Conservation (phyloP, 1,140 invertebrate species). For the Globodera ellingtonae region DNA sequence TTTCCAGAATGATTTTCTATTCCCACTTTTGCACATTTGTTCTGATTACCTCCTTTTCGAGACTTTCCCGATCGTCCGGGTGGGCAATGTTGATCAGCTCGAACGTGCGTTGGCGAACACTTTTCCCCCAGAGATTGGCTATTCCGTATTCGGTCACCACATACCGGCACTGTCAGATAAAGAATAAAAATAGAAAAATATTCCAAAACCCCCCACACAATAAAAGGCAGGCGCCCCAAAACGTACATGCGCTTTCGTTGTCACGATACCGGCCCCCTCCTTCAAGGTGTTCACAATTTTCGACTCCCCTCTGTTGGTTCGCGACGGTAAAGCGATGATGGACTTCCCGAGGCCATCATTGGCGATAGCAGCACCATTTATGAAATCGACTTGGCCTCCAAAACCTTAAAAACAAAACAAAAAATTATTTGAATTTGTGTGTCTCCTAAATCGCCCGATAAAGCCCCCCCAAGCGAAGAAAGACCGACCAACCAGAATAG, state of each 20-base stretch:
- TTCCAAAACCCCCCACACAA: neutral
- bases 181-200: neutral
- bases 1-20: neutral
- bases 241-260: slow-evolving; percentile 79
- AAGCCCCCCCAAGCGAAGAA: neutral
- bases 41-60: slow-evolving; percentile 78
- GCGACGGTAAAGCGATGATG: slow-evolving; percentile 86
- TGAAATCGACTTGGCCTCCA: slow-evolving; percentile 93
- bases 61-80: slow-evolving; percentile 80
- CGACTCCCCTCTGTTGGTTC: slow-evolving; percentile 80
- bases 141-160: slow-evolving; percentile 90
- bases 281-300: slow-evolving; percentile 87
- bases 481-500: slow-evolving; percentile 80
- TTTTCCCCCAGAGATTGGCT: slow-evolving; percentile 85
- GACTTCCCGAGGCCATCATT: slow-evolving; percentile 85
- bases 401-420: slow-evolving; percentile 67
- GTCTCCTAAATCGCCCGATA: neutral
- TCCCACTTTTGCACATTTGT: neutral
- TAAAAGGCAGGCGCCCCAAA: neutral
- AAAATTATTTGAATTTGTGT: slow-evolving; percentile 12
- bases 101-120: slow-evolving; percentile 81
- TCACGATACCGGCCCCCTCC: slow-evolving; percentile 88
- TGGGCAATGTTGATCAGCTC: slow-evolving; percentile 86
- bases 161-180: slow-evolving; percentile 68
- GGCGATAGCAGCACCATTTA: slow-evolving; percentile 85